Percentiles rank a stretch among this genome's conserved stretches.
These are phyloP conservation scores for Cuniculus paca DNA, from an alignment of 2,797 vertebrate species.

Conservation along the genomic window DNA sequence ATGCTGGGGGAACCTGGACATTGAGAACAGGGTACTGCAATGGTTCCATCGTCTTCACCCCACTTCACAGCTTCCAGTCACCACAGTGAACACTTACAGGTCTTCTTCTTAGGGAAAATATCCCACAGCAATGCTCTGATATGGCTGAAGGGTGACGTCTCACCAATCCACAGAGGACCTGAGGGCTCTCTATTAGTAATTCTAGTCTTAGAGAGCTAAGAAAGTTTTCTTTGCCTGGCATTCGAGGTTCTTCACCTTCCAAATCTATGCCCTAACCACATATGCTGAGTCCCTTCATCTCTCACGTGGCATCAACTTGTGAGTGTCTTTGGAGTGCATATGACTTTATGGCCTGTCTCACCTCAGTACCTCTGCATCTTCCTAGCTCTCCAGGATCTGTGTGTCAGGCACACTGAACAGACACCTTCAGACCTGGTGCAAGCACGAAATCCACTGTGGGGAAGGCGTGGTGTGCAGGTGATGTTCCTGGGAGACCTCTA, in stretches of 20 bases:
- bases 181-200: not conserved
- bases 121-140: not conserved
- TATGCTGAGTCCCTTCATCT: not conserved
- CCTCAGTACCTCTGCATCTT: not conserved
- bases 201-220: not conserved
- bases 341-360: not conserved
- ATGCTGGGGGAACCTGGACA: not conserved
- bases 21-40: not conserved
- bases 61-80: not conserved
- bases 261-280: not conserved
- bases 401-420: not conserved
- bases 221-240: not conserved
- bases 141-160: not conserved
- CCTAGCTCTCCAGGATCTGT: not conserved
- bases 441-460: not conserved
- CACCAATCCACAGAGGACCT: not conserved
- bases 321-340: not conserved
- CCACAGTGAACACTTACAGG: not conserved
- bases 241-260: not conserved
- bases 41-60: not conserved
- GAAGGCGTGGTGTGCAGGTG: not conserved
- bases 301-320: not conserved
- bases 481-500: not conserved
- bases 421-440: not conserved
- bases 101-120: constrained; percentile 15